phyloP scores from a whole-genome alignment of 2,888 invertebrate genomes.

The Dyspetes luteomarginatus region DNA sequence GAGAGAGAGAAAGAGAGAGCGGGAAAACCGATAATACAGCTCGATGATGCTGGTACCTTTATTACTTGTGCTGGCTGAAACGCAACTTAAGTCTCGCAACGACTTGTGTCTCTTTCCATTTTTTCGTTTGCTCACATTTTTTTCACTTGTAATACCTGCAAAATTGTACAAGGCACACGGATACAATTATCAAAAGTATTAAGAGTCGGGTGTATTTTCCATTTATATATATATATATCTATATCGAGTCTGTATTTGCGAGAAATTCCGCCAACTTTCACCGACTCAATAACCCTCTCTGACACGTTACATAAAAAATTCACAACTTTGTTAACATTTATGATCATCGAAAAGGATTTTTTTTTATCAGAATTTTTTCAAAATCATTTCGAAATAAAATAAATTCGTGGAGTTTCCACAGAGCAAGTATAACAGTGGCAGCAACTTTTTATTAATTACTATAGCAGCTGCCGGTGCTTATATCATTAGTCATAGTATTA shows the following conservation, averaged over 20 bases:
- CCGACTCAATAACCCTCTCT: too few relatives aligned
- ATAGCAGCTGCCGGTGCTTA: too few relatives aligned
- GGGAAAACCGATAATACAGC: constrained; percentile 70
- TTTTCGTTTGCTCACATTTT: constrained; percentile 83
- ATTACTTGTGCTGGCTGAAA: constrained; percentile 83
- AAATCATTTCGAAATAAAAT: neutral
- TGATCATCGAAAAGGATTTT: neutral
- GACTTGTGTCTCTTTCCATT: constrained; percentile 86
- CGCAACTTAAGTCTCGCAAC: constrained; percentile 87
- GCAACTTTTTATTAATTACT: too few relatives aligned
- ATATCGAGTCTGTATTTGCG: neutral
- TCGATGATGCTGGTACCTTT: constrained; percentile 83
- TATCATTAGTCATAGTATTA: too few relatives aligned
- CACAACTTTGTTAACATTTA: neutral
- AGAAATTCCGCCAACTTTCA: too few relatives aligned
- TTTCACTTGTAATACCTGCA: constrained; percentile 84
- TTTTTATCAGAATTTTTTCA: neutral
- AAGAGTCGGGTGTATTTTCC: neutral
- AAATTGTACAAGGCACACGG: constrained; percentile 77
- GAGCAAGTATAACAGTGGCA: too few relatives aligned
- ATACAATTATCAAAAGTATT: constrained; percentile 1
- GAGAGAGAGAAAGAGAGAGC: neutral
- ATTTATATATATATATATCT: too few relatives aligned
- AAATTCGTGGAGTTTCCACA: too few relatives aligned
- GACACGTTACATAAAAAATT: too few relatives aligned